Conservation (phyloP, 2,888 invertebrate species). For the Laspeyria flexula region DNA sequence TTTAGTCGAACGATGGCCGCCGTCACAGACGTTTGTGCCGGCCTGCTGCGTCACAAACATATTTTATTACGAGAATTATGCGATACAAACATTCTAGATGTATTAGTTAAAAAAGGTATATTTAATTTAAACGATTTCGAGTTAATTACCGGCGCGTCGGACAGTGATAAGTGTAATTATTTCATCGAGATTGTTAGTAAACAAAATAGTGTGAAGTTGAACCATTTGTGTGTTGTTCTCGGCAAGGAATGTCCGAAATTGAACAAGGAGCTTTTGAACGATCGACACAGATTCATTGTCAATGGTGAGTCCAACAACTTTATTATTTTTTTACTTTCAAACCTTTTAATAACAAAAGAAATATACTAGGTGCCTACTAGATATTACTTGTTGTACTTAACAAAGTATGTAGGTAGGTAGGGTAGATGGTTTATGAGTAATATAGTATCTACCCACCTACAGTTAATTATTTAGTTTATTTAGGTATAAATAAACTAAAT, state of each 20-base stretch:
- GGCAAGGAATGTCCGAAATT: conserved; percentile 88
- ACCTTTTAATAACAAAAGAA: not conserved
- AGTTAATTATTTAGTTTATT: too few relatives aligned
- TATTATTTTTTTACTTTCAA: not conserved
- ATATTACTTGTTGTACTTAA: too few relatives aligned
- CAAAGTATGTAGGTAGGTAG: too few relatives aligned
- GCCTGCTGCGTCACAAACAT: conserved; percentile 87
- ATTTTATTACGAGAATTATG: conserved; percentile 87
- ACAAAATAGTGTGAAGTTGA: conserved; percentile 86
- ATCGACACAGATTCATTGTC: conserved; percentile 81
- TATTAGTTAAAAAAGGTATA: conserved; percentile 88
- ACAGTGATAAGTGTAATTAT: conserved; percentile 85
- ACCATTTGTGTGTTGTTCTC: conserved; percentile 87
- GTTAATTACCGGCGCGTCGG: conserved; percentile 75
- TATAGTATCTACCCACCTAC: too few relatives aligned
- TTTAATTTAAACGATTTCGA: conserved; percentile 87
- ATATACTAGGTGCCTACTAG: too few relatives aligned
- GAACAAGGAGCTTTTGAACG: conserved; percentile 87
- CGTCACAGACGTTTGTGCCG: conserved; percentile 85
- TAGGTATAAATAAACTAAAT: too few relatives aligned
- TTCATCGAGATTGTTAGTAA: conserved; percentile 88
- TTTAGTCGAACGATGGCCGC: conserved; percentile 82
- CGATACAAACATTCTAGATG: conserved; percentile 87
- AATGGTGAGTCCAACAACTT: conserved; percentile 65
- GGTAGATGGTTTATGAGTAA: too few relatives aligned